phyloP scores from a whole-genome alignment of 2,113 vertebrate species.

The Sprattus sprattus region DNA sequence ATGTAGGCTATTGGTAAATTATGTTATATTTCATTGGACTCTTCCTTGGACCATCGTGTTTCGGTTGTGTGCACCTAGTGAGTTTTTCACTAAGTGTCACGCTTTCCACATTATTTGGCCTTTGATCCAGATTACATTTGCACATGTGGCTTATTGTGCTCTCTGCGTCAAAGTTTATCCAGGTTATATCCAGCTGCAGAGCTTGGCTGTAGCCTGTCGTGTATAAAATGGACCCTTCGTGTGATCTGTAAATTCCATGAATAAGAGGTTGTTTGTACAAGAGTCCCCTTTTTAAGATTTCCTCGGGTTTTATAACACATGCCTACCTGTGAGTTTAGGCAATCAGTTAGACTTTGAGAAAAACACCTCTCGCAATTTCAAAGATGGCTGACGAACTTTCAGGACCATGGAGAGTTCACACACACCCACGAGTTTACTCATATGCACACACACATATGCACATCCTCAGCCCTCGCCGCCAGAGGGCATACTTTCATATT shows the following conservation, averaged over 20 bases:
- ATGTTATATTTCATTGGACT: not conserved
- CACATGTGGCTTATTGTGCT: not conserved
- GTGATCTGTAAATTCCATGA: not conserved
- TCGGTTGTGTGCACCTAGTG: not conserved
- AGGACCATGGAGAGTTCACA: conserved; percentile 64
- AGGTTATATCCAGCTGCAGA: not conserved
- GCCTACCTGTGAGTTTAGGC: not conserved
- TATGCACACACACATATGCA: too few relatives aligned
- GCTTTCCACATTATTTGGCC: not conserved
- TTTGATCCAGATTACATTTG: not conserved
- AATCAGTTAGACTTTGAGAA: too few relatives aligned
- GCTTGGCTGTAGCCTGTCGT: not conserved
- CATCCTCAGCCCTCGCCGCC: not conserved
- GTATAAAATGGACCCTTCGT: not conserved
- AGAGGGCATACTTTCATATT: not conserved
- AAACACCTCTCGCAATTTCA: not conserved
- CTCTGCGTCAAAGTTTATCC: not conserved
- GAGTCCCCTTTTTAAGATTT: not conserved
- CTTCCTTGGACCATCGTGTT: not conserved
- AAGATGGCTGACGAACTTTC: conserved; percentile 30
- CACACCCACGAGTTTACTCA: not conserved
- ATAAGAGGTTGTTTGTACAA: not conserved
- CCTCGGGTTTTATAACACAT: not conserved
- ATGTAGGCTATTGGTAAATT: not conserved
- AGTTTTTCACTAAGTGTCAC: conserved; percentile 6